Evolutionary conservation across 2,888 invertebrate species (phyloP).

Genomic region (Hipparchia sbordonii): DNA sequence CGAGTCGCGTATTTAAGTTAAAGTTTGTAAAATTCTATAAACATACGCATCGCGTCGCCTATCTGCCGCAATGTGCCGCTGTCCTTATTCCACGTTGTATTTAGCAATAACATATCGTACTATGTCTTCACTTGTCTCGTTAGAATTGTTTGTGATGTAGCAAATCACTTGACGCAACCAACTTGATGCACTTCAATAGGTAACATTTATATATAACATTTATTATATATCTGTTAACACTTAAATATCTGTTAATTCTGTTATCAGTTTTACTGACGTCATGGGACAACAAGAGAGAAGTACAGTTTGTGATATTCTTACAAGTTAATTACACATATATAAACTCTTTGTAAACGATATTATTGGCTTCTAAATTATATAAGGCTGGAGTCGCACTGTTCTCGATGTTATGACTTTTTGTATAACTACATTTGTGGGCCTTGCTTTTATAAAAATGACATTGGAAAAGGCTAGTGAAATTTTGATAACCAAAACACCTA

Average conservation of each 20-base stretch:
- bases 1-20: no score
- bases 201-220: neutral
- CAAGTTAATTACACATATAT: conserved; percentile 35
- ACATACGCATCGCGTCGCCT: neutral
- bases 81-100: conserved; percentile 58
- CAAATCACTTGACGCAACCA: conserved; percentile 26
- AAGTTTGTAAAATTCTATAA: neutral
- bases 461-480: conserved; percentile 82
- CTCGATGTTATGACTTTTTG: conserved; percentile 53
- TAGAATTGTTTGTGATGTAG: conserved; percentile 43
- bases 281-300: conserved; percentile 43
- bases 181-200: conserved; percentile 7
- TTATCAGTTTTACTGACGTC: conserved; percentile 21
- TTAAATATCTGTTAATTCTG: neutral
- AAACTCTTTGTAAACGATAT: conserved; percentile 40
- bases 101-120: conserved; percentile 74
- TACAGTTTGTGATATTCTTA: conserved; percentile 46
- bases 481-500: conserved; percentile 80
- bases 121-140: conserved; percentile 64
- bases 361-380: conserved; percentile 43
- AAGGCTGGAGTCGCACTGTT: conserved; percentile 46
- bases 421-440: conserved; percentile 66
- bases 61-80: neutral
- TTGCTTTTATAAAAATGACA: conserved; percentile 74
- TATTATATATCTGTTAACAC: no score